phyloP scores from a whole-genome alignment of 2,797 vertebrate species.

The Ctenopoma kingsleyae region DNA sequence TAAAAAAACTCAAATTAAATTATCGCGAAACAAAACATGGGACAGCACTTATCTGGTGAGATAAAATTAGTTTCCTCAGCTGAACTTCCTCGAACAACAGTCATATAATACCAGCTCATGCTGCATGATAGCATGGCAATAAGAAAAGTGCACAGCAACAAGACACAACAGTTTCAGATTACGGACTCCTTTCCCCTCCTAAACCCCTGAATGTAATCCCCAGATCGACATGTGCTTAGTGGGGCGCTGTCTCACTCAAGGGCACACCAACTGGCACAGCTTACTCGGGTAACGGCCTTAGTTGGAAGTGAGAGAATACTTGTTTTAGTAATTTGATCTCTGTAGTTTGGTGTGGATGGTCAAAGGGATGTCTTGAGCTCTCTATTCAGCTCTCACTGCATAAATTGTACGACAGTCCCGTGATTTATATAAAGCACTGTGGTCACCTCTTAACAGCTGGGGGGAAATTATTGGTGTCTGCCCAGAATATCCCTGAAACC shows the following conservation, averaged over 20 bases:
- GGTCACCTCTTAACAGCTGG: conserved; percentile 80
- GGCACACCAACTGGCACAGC: conserved; percentile 81
- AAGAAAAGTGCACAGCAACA: conserved; percentile 82
- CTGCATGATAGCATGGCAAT: conserved; percentile 73
- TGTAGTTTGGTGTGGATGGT: conserved; percentile 63
- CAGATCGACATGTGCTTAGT: conserved; percentile 77
- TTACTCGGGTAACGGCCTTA: conserved; percentile 69
- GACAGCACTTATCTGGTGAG: conserved; percentile 56
- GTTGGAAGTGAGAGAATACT: conserved; percentile 76
- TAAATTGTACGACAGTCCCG: conserved; percentile 61
- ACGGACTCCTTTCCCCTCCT: conserved; percentile 78
- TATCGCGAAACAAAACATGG: conserved; percentile 63
- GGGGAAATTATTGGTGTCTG: conserved; percentile 66
- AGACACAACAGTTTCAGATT: conserved; percentile 85
- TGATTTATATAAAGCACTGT: conserved; percentile 79
- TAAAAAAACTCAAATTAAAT: conserved; percentile 52
- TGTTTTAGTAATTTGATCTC: conserved; percentile 74
- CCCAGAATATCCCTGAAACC: conserved; percentile 76
- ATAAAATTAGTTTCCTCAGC: conserved; percentile 75
- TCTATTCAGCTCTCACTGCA: conserved; percentile 63
- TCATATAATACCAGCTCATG: conserved; percentile 72
- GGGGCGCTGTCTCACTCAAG: conserved; percentile 82
- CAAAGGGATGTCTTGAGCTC: conserved; percentile 62
- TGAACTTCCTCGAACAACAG: conserved; percentile 73
- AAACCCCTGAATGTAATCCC: conserved; percentile 82